These are phyloP conservation scores for Chrysomallon squamiferum DNA, from an alignment of 1,140 invertebrate species.

Conservation along the genomic window DNA sequence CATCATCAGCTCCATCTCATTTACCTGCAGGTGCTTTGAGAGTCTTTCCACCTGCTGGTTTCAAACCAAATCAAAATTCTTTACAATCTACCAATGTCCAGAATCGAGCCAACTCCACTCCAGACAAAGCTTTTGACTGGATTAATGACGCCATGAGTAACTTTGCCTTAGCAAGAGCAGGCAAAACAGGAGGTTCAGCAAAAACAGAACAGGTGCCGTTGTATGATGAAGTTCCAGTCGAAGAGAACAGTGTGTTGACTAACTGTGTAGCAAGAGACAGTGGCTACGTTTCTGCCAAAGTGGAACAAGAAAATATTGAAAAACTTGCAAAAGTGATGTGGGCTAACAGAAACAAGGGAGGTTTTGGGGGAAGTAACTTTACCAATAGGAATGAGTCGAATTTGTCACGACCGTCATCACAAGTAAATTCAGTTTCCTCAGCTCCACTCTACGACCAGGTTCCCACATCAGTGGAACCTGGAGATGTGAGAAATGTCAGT, in stretches of 20 bases:
- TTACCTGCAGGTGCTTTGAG: background rate
- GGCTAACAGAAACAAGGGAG: too few species aligned
- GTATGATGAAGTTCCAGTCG: conserved; percentile 49
- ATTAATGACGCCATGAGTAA: conserved; percentile 55
- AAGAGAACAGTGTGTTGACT: conserved; percentile 10
- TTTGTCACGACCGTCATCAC: too few species aligned
- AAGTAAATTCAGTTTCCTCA: too few species aligned
- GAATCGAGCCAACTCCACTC: conserved; percentile 10
- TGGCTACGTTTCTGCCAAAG: background rate
- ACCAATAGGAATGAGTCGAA: background rate
- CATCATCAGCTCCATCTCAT: background rate
- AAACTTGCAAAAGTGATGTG: too few species aligned
- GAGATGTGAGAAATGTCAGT: conserved; percentile 6
- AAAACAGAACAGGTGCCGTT: conserved; percentile 15
- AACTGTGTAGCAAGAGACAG: background rate
- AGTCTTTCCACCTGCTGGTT: background rate
- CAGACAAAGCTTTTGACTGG: conserved; percentile 62
- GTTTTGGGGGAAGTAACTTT: background rate
- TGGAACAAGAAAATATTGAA: background rate
- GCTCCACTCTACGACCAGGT: conserved; percentile 38
- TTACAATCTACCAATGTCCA: background rate
- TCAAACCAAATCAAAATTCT: background rate
- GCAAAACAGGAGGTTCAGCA: conserved; percentile 12
- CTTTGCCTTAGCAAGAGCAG: conserved; percentile 39
- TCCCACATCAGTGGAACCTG: conserved; percentile 22